Evolutionary conservation across 2,797 vertebrate genomes (phyloP).

Genomic region (Lagodon rhomboides): DNA sequence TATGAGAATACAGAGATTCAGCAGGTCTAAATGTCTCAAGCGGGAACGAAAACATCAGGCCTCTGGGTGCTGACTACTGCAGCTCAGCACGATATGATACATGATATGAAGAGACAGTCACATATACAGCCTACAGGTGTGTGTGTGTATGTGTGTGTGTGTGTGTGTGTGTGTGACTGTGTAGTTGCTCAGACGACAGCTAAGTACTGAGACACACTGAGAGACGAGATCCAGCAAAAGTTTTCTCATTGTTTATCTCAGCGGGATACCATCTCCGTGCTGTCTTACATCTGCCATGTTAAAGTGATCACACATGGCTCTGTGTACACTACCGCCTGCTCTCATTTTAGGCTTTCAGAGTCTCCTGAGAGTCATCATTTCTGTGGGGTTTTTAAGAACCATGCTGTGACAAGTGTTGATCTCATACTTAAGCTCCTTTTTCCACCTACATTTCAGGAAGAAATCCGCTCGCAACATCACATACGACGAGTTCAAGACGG

Average conservation of each 20-base stretch:
- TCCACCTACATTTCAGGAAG: conserved; percentile 83
- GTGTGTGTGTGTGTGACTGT: conserved; percentile 16
- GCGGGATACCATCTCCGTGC: conserved; percentile 57
- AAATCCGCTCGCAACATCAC: conserved; percentile 94
- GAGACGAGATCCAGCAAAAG: conserved; percentile 51
- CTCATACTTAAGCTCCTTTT: conserved; percentile 31
- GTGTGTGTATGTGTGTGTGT: conserved; percentile 14
- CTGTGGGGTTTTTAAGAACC: not conserved
- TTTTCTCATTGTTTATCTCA: conserved; percentile 63
- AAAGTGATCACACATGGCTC: conserved; percentile 65
- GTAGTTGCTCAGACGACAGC: conserved; percentile 43
- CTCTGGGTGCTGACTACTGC: not conserved
- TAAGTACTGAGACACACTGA: conserved; percentile 31
- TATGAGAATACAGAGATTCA: conserved; percentile 9
- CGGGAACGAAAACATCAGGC: conserved; percentile 7
- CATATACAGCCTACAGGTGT: conserved; percentile 46
- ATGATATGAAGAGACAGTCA: conserved; percentile 33
- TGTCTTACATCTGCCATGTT: conserved; percentile 52
- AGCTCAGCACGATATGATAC: conserved; percentile 30
- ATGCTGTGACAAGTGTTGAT: conserved; percentile 1
- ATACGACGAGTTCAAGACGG: conserved; percentile 94
- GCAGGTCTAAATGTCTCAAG: conserved; percentile 28
- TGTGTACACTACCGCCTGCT: conserved; percentile 51
- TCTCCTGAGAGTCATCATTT: conserved; percentile 19
- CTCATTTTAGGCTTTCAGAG: conserved; percentile 50